Evolutionary conservation across 2,797 vertebrate genomes (phyloP).

Genomic region (Periophthalmus magnuspinnatus): DNA sequence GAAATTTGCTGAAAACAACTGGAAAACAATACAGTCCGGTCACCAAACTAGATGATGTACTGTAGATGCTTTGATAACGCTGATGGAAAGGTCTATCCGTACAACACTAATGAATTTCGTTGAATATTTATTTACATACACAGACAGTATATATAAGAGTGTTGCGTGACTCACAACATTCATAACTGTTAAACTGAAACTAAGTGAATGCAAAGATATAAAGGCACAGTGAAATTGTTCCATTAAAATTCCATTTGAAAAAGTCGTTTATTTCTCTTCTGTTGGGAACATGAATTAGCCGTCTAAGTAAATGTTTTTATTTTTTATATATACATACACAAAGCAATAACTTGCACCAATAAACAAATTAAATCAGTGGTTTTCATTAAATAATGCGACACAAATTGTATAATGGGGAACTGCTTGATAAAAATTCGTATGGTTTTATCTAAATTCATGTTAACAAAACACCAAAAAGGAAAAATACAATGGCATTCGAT

Average conservation of each 20-base stretch:
- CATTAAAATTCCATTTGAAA: not conserved
- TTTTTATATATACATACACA: conserved; percentile 3
- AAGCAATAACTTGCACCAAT: not conserved
- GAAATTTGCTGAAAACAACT: no score
- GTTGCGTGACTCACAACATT: conserved; percentile 18
- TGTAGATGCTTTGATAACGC: not conserved
- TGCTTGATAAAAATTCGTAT: not conserved
- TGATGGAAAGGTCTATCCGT: not conserved
- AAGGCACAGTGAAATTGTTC: conserved; percentile 26
- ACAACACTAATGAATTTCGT: conserved; percentile 53
- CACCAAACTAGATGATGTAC: no score
- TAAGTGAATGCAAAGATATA: conserved; percentile 11
- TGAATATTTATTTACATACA: conserved; percentile 64
- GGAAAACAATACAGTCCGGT: not conserved
- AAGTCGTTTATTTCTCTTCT: not conserved
- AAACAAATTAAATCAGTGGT: not conserved
- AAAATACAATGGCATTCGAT: not conserved
- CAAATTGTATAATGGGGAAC: not conserved
- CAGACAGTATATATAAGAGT: conserved; percentile 18
- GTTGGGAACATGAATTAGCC: not conserved
- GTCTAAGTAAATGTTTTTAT: not conserved
- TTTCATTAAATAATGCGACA: not conserved
- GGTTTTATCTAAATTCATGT: not conserved
- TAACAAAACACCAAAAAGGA: not conserved
- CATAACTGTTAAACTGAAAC: conserved; percentile 27